Evolutionary conservation across 2,797 vertebrate genomes (phyloP).

Genomic region (Hephaestus fuliginosus): DNA sequence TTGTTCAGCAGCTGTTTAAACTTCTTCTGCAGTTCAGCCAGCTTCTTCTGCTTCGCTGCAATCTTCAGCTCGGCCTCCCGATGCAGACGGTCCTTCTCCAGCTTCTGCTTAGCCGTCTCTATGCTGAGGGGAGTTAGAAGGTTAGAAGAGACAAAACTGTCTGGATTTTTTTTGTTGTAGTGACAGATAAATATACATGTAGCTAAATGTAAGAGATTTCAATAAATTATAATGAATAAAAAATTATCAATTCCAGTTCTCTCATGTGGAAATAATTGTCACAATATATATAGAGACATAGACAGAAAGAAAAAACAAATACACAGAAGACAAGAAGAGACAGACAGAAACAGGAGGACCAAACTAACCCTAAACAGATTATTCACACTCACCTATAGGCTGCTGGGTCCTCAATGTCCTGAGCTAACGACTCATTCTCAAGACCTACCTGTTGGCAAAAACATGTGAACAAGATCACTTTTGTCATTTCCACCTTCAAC

Average conservation of each 20-base stretch:
- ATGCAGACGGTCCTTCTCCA: conserved; percentile 85
- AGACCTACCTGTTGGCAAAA: conserved; percentile 81
- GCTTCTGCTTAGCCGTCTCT: conserved; percentile 90
- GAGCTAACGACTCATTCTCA: conserved; percentile 80
- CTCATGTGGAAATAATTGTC: not conserved
- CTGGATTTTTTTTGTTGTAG: not conserved
- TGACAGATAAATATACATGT: not conserved
- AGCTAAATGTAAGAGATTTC: not conserved
- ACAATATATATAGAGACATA: not conserved
- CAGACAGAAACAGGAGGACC: not conserved
- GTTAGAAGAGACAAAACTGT: not conserved
- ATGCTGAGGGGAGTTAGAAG: conserved; percentile 83
- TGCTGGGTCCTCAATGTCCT: conserved; percentile 91
- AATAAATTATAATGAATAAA: not conserved
- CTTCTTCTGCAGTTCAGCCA: conserved; percentile 81
- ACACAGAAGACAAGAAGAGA: not conserved
- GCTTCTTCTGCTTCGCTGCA: conserved; percentile 76
- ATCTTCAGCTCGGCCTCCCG: conserved; percentile 88
- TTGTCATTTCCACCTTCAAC: not conserved
- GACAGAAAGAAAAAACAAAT: not conserved
- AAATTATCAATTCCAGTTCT: not conserved
- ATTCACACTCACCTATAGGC: conserved; percentile 87
- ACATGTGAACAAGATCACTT: not conserved
- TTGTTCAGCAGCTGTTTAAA: conserved; percentile 83
- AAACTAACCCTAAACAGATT: not conserved